Percentiles rank a stretch among this genome's conserved stretches.
Evolutionary conservation across 2,113 vertebrate species (phyloP).

Genomic region (Platichthys stellatus): DNA sequence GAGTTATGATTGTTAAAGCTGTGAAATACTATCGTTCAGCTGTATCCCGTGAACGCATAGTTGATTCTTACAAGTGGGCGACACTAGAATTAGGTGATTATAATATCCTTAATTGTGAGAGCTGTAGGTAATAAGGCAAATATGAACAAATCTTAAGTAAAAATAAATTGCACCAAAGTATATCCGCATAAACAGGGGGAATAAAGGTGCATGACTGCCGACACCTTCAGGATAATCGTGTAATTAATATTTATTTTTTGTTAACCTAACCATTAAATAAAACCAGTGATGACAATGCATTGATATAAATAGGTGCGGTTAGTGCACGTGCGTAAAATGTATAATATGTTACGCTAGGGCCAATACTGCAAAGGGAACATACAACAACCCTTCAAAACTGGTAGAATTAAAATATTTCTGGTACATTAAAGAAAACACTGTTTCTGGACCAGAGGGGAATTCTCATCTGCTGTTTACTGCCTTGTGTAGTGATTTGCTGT

Average conservation of each 20-base stretch:
- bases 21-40: not conserved
- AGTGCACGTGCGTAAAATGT: too few species aligned
- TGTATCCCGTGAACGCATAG: not conserved
- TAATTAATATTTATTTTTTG: too few species aligned
- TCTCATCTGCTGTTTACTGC: too few species aligned
- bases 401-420: not conserved
- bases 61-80: not conserved
- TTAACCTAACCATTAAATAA: not conserved
- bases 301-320: too few species aligned
- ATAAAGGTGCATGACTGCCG: not conserved
- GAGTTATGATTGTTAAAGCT: not conserved
- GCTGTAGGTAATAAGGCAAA: not conserved
- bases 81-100: not conserved
- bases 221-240: not conserved
- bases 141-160: not conserved
- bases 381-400: not conserved
- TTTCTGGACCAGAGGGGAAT: not conserved
- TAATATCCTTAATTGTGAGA: not conserved
- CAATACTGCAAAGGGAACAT: not conserved
- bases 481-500: too few species aligned
- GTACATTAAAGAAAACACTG: not conserved
- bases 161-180: not conserved
- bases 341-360: not conserved
- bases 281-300: not conserved
- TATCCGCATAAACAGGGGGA: too few species aligned